phyloP scores from a whole-genome alignment of 1,140 invertebrate species.

The Pseudoatta argentina region DNA sequence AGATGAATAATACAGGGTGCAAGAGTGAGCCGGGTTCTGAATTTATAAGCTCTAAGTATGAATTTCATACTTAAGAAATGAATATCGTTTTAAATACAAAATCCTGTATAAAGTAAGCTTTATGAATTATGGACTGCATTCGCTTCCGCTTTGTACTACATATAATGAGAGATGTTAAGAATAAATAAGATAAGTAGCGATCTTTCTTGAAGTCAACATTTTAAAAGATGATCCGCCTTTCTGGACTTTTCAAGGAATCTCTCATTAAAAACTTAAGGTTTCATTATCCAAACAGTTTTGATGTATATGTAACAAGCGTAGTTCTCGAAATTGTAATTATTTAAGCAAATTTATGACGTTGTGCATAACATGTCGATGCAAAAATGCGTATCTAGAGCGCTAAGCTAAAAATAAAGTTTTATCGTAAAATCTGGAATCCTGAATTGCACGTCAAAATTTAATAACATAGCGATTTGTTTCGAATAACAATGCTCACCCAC shows the following conservation, averaged over 20 bases:
- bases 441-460: not conserved
- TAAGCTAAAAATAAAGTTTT: not conserved
- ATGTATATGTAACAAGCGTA: not conserved
- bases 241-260: not conserved
- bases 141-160: not conserved
- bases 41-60: not conserved
- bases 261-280: not conserved
- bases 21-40: not conserved
- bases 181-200: not conserved
- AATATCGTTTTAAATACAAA: not conserved
- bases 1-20: not conserved
- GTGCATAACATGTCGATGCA: no score
- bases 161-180: not conserved
- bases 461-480: not conserved
- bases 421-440: not conserved
- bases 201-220: not conserved
- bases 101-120: not conserved
- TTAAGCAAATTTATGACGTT: not conserved
- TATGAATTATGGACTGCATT: not conserved
- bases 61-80: not conserved
- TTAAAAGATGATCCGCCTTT: not conserved
- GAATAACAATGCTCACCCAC: not conserved
- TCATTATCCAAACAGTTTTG: not conserved
- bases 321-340: not conserved
- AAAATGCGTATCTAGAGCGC: not conserved